phyloP scores from a whole-genome alignment of 2,888 invertebrate species.

The Drosophila fungiperda region DNA sequence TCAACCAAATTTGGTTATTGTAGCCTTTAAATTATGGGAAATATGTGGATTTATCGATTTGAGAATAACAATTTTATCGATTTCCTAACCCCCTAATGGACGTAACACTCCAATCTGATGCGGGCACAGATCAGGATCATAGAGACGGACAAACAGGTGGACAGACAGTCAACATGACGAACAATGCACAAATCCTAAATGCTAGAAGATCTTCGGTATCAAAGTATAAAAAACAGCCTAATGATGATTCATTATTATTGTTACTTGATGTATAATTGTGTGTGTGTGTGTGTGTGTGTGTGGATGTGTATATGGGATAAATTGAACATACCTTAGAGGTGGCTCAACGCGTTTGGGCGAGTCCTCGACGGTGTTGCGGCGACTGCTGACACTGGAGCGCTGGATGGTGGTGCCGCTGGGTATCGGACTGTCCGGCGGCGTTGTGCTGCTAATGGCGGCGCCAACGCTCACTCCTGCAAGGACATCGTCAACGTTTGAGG shows the following conservation, averaged over 20 bases:
- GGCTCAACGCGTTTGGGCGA: slow-evolving; percentile 84
- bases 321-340: slow-evolving; percentile 80
- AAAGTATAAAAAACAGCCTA: not conserved
- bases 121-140: not conserved
- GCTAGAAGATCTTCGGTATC: too few relatives aligned
- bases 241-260: too few relatives aligned
- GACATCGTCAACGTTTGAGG: slow-evolving; percentile 87
- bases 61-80: not conserved
- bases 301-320: not conserved
- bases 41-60: not conserved
- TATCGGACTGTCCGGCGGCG: slow-evolving; percentile 86
- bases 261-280: not conserved
- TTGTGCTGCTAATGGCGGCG: slow-evolving; percentile 84
- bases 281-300: not conserved
- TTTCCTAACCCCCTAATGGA: not conserved
- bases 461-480: slow-evolving; percentile 86
- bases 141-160: too few relatives aligned
- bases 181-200: too few relatives aligned
- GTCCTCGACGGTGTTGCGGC: slow-evolving; percentile 83
- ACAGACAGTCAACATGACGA: too few relatives aligned
- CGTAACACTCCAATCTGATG: not conserved
- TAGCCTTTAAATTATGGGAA: too few relatives aligned
- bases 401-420: slow-evolving; percentile 83
- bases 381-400: slow-evolving; percentile 82
- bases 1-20: too few relatives aligned